Evolutionary conservation across 2,113 vertebrate genomes (phyloP).

Genomic region (Entomyzon cyanotis): DNA sequence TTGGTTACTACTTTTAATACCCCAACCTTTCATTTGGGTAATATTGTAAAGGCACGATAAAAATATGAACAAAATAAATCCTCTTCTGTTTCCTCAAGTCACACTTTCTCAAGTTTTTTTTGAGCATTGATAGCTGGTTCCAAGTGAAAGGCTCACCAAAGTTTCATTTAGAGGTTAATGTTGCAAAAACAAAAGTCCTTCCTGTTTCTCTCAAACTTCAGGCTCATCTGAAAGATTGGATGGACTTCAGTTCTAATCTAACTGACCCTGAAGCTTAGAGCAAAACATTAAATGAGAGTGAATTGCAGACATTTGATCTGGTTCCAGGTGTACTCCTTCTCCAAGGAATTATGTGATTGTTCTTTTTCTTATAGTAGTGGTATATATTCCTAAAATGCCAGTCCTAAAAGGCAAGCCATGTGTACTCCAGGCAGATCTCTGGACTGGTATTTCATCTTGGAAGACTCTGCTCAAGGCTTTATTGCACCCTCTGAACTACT

Average conservation of each 20-base stretch:
- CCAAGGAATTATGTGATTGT: background rate
- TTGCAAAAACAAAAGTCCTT: background rate
- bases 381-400: background rate
- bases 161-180: background rate
- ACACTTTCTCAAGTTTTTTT: background rate
- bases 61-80: background rate
- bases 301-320: slow-evolving; percentile 19
- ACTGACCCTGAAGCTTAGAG: background rate
- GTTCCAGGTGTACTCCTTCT: background rate
- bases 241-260: background rate
- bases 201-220: background rate
- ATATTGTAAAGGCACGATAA: background rate
- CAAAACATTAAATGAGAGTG: background rate
- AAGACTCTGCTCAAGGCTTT: background rate
- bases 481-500: background rate
- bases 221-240: background rate
- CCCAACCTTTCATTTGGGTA: background rate
- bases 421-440: background rate
- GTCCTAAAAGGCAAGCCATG: background rate
- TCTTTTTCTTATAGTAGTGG: background rate
- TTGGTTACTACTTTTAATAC: background rate
- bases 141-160: background rate
- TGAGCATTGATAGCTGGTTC: background rate
- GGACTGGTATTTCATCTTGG: background rate
- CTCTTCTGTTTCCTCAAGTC: background rate